These are phyloP conservation scores for Cephalopachus bancanus DNA, from an alignment of 2,797 vertebrate species.

Conservation along the genomic window DNA sequence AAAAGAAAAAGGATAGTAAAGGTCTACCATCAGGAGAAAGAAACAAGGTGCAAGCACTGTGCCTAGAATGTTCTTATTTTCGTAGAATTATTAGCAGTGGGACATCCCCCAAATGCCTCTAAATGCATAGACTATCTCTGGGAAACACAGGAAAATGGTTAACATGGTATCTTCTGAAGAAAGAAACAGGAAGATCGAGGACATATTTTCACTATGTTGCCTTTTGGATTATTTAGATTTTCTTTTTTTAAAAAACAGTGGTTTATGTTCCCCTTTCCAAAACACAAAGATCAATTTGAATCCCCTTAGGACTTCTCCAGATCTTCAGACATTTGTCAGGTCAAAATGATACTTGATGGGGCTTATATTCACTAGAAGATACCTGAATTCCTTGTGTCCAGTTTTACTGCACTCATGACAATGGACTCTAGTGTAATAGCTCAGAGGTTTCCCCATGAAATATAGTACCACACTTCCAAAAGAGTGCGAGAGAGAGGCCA, in stretches of 20 bases:
- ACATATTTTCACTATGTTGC: neutral
- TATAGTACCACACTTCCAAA: neutral
- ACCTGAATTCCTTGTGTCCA: neutral
- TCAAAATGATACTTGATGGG: neutral
- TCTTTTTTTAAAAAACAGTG: neutral
- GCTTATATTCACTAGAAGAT: neutral
- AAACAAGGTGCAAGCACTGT: neutral
- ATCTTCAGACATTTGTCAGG: neutral
- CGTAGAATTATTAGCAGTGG: neutral
- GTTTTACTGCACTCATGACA: neutral
- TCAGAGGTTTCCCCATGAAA: neutral
- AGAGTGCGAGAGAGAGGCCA: neutral
- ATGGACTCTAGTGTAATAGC: neutral
- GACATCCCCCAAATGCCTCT: neutral
- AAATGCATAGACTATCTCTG: neutral
- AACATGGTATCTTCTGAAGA: neutral
- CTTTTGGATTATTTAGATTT: neutral
- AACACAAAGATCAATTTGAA: neutral
- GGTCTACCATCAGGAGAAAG: neutral
- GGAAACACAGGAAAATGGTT: neutral
- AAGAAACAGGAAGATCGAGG: neutral
- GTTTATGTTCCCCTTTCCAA: constrained; percentile 17
- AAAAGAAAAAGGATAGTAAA: neutral
- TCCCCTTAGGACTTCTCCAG: constrained; percentile 22
- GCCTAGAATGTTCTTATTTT: neutral